Evolutionary conservation across 2,888 invertebrate species (phyloP).

Genomic region (Drosophila tanythrix): DNA sequence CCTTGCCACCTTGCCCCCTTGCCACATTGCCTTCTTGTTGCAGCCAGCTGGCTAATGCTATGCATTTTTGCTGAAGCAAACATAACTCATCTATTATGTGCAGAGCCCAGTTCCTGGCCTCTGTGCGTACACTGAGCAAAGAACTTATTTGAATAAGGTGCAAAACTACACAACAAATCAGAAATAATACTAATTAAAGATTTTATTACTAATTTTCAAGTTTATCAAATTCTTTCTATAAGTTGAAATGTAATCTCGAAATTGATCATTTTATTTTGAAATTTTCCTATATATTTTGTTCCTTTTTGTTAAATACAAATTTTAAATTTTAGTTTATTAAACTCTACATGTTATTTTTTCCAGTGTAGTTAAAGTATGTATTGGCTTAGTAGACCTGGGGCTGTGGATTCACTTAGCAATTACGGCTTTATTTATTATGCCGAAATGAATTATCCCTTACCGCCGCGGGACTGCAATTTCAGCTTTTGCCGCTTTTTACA

Average conservation of each 20-base stretch:
- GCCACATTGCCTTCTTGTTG: conserved; percentile 2
- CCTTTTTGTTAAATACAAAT: not conserved
- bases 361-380: conserved; percentile 4
- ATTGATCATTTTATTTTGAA: not conserved
- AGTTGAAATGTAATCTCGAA: too few species aligned
- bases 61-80: conserved; percentile 74
- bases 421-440: conserved; percentile 80
- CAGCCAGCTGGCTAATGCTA: conserved; percentile 51
- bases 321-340: not conserved
- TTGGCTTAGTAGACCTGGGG: conserved; percentile 14
- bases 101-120: conserved; percentile 19
- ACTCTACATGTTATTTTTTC: accelerated
- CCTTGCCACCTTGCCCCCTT: conserved; percentile 5
- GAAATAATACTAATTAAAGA: not conserved
- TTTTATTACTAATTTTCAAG: too few species aligned
- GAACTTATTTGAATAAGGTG: not conserved
- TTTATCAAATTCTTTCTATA: too few species aligned
- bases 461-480: conserved; percentile 74
- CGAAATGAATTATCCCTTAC: conserved; percentile 81
- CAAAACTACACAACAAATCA: not conserved
- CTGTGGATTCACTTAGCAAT: conserved; percentile 73
- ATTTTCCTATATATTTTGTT: not conserved
- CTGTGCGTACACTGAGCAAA: not conserved
- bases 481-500: conserved; percentile 67
- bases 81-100: conserved; percentile 72